A percentile compares a stretch with the other conserved stretches of the same genome.
Evolutionary conservation across 2,888 invertebrate genomes (phyloP).

Genomic region (Sminthurinus aureus): DNA sequence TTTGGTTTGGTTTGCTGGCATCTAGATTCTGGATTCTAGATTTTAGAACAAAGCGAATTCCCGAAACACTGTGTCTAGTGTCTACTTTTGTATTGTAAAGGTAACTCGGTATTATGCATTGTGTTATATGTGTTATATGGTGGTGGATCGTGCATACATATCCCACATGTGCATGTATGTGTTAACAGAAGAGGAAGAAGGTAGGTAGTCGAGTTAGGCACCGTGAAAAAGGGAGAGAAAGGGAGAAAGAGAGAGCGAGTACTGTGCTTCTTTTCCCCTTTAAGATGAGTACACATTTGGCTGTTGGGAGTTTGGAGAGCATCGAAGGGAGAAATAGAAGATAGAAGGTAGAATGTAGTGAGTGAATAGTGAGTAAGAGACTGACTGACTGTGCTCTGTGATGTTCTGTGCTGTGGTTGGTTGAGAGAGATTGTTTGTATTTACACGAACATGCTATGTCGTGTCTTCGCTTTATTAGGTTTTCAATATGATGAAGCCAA

Average conservation of each 20-base stretch:
- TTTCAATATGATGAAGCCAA: constrained; percentile 47
- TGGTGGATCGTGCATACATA: neutral
- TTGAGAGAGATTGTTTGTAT: constrained; percentile 31
- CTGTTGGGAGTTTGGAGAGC: constrained; percentile 1
- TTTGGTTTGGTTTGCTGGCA: neutral
- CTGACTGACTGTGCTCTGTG: neutral
- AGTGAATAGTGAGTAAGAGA: too few species aligned
- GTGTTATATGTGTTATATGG: neutral
- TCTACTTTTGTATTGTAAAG: too few species aligned
- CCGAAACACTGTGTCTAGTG: neutral
- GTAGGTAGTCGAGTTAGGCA: neutral
- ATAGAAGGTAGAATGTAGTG: neutral
- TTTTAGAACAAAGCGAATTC: constrained; percentile 16
- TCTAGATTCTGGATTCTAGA: too few species aligned
- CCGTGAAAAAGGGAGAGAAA: neutral
- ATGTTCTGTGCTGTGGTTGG: neutral
- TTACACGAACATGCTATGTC: constrained; percentile 37
- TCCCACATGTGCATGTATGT: neutral
- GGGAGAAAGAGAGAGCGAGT: neutral
- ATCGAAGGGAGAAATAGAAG: neutral
- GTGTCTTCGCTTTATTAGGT: constrained; percentile 44
- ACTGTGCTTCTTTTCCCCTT: neutral
- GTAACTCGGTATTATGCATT: neutral
- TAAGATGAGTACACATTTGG: neutral
- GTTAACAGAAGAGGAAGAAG: neutral